Evolutionary conservation across 2,113 vertebrate species (phyloP).

Genomic region (Felis chaus): DNA sequence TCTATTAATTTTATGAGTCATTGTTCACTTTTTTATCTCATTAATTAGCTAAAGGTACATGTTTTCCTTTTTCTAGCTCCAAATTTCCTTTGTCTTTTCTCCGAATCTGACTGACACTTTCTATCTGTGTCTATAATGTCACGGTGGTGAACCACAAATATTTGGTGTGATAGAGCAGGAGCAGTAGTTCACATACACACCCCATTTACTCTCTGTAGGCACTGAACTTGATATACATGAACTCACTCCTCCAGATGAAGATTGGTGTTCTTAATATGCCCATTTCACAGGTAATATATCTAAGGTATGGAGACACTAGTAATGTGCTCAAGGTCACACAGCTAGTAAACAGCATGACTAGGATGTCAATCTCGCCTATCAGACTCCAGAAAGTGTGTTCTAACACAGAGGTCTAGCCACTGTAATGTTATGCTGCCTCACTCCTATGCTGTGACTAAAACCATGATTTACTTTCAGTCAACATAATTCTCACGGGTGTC

Average conservation of each 20-base stretch:
- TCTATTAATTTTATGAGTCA: background rate
- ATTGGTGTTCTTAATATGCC: background rate
- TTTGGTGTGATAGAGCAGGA: background rate
- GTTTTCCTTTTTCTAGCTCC: background rate
- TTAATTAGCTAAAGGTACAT: background rate
- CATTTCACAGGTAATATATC: background rate
- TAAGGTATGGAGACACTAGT: background rate
- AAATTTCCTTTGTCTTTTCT: background rate
- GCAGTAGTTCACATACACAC: background rate
- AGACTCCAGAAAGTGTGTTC: background rate
- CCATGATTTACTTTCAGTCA: background rate
- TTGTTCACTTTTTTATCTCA: background rate
- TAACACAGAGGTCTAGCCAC: background rate
- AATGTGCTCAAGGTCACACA: background rate
- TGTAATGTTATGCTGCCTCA: background rate
- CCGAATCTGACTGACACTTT: background rate
- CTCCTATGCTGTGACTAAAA: background rate
- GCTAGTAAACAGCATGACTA: background rate
- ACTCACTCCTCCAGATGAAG: background rate
- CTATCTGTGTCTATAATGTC: background rate
- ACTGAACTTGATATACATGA: background rate
- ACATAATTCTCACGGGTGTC: background rate
- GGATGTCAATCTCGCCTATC: background rate
- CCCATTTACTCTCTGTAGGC: background rate
- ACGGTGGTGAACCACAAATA: background rate